Conservation (phyloP, 37 sponge, comb jelly and placozoan genomes). For the Aplysina aerophoba region DNA sequence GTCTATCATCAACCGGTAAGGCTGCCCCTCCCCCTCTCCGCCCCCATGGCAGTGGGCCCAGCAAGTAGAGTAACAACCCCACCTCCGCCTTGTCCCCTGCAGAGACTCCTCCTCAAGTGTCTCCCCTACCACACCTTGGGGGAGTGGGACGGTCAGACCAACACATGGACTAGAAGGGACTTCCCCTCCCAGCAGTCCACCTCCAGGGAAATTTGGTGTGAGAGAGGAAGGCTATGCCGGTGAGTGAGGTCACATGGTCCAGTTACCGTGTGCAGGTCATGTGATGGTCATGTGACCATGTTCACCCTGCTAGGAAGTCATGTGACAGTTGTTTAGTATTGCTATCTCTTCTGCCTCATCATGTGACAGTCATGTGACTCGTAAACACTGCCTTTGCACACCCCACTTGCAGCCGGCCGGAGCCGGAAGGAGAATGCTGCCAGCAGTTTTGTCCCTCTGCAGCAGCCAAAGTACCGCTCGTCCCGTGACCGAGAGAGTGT, state of each 20-base stretch:
- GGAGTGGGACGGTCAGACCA: background rate
- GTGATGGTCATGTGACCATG: background rate
- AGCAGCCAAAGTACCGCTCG: conserved; percentile 15
- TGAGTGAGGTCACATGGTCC: background rate
- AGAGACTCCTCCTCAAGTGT: background rate
- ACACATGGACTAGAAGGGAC: background rate
- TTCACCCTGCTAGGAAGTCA: too few species aligned
- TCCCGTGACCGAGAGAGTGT: background rate
- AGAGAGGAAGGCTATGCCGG: conserved; percentile 12
- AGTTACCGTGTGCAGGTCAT: background rate
- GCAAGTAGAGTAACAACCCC: background rate
- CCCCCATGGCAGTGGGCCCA: background rate
- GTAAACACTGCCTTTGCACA: too few species aligned
- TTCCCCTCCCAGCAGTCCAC: conserved; percentile 14
- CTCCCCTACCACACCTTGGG: background rate
- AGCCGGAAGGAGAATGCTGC: background rate
- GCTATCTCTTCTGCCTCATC: too few species aligned
- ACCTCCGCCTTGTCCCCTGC: background rate
- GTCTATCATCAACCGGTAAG: conserved; percentile 67
- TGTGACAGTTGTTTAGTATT: too few species aligned
- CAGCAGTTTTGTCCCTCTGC: conserved; percentile 27
- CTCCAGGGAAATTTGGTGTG: background rate
- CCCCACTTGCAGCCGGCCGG: background rate
- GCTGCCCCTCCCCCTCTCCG: background rate
- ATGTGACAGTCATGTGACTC: background rate